Base-by-base conservation (phyloP, 2,113 vertebrate genomes). In the Corydoras sp. region DNA sequence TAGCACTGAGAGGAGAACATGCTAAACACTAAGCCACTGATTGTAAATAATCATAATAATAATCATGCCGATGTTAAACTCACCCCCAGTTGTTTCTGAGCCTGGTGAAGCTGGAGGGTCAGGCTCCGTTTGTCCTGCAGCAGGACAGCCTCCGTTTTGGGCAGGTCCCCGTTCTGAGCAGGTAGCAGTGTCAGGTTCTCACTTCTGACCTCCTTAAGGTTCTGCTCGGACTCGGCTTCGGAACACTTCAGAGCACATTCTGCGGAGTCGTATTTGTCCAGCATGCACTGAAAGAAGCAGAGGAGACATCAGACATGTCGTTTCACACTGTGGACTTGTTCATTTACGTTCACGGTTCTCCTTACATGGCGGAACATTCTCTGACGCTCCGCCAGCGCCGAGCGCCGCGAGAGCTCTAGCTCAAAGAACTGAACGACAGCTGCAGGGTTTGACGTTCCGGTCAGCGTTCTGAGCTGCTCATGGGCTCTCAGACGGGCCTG, bases 111-210 rank as follows among this genome's bases (percentile, higher is more conserved):
- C 72, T 81, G 66, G 3, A 75, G 60, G 10, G 24, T 1, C 0
- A 87, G 84, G 0, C 64, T 69, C 31, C 81, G 79, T 49, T 83
- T 81, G 62, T 83, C 81, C 12, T 78, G 71, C 7, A 84, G 76
- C 5, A 86, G 74, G 0, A 75, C 68, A 56, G 54, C 69, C 30
- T 83, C 80, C 0, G 72, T 76, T 24, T 81, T 77, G 3, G 78
- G 56, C 1, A 69, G 49, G 2, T 65, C 75, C 29, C 31, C 69
- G 49, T 83, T 65, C n/a, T 73, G 61, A 0, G 43, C 62, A 10
- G 79, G 73, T 58, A 88, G 80, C 80, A 90, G 74, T 3, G 81
- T 68, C 8, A 43, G 48, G 5, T 24, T 84, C 65, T 81, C 85
- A 15, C 79, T 75, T 24, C 61, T 78, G 75, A 83, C 84, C 3